phyloP scores from a whole-genome alignment of 2,797 vertebrate genomes.

The Chrysocyon brachyurus region DNA sequence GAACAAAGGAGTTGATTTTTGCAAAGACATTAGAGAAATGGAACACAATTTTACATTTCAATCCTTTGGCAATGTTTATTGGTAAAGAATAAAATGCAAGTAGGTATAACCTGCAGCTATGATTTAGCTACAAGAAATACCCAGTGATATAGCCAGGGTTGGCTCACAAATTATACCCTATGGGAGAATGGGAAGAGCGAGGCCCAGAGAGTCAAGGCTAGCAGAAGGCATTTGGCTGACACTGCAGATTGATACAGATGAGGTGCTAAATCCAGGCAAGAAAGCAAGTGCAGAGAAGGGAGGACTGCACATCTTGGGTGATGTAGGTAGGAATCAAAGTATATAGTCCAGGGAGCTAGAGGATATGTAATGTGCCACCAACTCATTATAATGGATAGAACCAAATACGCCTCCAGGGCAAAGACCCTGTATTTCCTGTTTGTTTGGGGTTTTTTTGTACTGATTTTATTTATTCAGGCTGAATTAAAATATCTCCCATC shows the following conservation, averaged over 20 bases:
- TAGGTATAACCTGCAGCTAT: not conserved
- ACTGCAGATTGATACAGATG: not conserved
- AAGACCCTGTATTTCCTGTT: not conserved
- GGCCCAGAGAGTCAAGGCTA: not conserved
- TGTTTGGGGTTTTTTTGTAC: not conserved
- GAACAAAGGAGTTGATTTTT: not conserved
- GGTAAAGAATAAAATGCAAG: not conserved
- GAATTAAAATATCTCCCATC: not conserved
- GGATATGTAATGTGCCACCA: not conserved
- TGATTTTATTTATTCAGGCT: not conserved
- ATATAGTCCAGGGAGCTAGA: not conserved
- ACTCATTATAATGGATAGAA: not conserved
- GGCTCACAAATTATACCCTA: not conserved
- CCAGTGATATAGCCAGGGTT: not conserved
- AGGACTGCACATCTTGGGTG: accelerated
- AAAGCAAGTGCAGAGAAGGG: not conserved
- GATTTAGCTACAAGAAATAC: not conserved
- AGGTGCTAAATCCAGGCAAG: not conserved
- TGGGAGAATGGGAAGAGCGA: not conserved
- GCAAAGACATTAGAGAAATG: not conserved
- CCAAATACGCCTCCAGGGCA: not conserved
- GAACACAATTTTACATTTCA: constrained; percentile 26
- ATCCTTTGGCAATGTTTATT: not conserved
- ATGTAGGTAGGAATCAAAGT: not conserved
- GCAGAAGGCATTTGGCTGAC: not conserved